Conservation (phyloP, 2,797 vertebrate species). For the Melanotaenia parkinsoni region DNA sequence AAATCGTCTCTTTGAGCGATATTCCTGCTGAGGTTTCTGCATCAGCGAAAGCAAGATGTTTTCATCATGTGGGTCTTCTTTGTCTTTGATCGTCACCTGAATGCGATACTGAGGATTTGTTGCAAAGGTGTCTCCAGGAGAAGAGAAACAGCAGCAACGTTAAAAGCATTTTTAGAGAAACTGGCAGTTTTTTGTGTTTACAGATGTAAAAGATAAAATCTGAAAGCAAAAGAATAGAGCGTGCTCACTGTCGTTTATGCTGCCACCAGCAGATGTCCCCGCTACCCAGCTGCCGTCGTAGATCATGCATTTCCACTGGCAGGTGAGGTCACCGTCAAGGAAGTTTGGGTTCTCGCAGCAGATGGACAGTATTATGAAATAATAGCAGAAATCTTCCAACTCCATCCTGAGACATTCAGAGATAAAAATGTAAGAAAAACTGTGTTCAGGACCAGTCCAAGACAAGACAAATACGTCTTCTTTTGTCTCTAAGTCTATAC, state of each 20-base stretch:
- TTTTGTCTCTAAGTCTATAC: not conserved
- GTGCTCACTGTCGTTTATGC: constrained; percentile 6
- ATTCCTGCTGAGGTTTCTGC: constrained; percentile 41
- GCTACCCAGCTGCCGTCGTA: constrained; percentile 54
- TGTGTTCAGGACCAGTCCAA: not conserved
- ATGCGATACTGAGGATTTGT: constrained; percentile 69
- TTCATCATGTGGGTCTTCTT: constrained; percentile 34
- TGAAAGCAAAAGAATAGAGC: not conserved
- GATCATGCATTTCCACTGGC: constrained; percentile 61
- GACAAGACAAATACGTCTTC: not conserved
- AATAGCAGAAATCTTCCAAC: constrained; percentile 54
- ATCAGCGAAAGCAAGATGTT: constrained; percentile 67
- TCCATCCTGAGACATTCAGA: constrained; percentile 49
- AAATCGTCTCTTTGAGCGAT: constrained; percentile 6
- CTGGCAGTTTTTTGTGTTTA: not conserved
- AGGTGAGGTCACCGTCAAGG: constrained; percentile 45
- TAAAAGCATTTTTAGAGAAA: not conserved
- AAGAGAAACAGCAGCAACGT: not conserved
- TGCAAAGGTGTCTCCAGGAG: constrained; percentile 34
- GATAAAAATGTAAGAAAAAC: not conserved
- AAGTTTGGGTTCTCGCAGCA: constrained; percentile 72
- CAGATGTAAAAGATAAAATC: not conserved
- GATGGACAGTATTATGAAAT: constrained; percentile 31
- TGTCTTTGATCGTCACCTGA: constrained; percentile 34
- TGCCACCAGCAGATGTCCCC: constrained; percentile 47